Evolutionary conservation across 2,113 vertebrate species (phyloP), one percentile per base, ranked within the genome.

Genomic region (Cervus canadensis): DNA sequence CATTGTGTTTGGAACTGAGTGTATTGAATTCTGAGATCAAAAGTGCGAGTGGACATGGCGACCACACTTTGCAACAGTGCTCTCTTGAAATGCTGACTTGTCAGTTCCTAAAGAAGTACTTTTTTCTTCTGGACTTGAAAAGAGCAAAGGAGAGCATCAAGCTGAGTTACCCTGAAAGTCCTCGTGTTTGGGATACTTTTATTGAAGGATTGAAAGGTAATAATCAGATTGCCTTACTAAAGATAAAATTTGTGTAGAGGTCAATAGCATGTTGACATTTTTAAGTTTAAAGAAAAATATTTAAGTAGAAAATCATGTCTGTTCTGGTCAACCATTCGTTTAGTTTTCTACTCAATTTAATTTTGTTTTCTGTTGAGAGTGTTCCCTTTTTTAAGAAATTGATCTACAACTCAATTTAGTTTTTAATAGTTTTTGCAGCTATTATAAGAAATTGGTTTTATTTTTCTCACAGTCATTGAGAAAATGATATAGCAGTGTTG

Each of bases 81-180:
- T 62, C 93, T 93, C 74, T 26, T 0, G 97, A 94, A 48, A 87
- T 94, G 43, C 96, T 94, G 36, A 98, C 99, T 83, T 99, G 99
- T 90, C 96, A 95, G 2, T 99, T 99, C 97, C 98, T 99, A 86
- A 98, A 84, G 28, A 99, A 97, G 60, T 99, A 99, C 98, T 99
- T 99, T 98, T 99, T 99, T 78, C 99, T 99, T 93, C 96, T 99
- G 98, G 99, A 99, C 97, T 98, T 99, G 86, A 99, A 99, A 97
- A 99, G 99, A 54, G 89, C 99, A 48, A 99, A 99, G 87, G 99
- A 98, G 33, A 99, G 99, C 98, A 99, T 99, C 98, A 98, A 99
- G 97, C 98, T 99, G 91, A 99, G 98, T 40, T 99, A 99, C 67
- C 57, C 95, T 81, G 93, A 98, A 95, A 98, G 97, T 30, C 98